Percentiles rank a stretch among this genome's conserved stretches.
These are phyloP conservation scores for Drosophila mauritiana DNA, from an alignment of 1,140 invertebrate genomes.

Conservation along the genomic window DNA sequence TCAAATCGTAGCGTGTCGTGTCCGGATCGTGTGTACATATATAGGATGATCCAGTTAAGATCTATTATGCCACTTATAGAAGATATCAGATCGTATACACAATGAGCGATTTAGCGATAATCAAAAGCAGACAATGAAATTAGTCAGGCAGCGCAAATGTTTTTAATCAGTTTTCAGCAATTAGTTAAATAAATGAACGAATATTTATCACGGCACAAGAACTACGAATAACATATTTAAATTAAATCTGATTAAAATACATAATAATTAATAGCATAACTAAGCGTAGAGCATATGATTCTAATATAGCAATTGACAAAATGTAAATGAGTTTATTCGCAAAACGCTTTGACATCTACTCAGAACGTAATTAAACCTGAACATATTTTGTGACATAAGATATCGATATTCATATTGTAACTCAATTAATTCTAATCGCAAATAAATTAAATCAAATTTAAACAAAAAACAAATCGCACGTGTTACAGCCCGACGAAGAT, in stretches of 20 bases:
- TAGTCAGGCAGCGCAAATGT: conserved; percentile 60
- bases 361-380: conserved; percentile 55
- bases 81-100: conserved; percentile 39
- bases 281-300: conserved; percentile 45
- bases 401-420: conserved; percentile 55
- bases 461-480: conserved; percentile 65
- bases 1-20: conserved; percentile 54
- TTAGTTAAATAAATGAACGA: conserved; percentile 73
- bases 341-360: conserved; percentile 59
- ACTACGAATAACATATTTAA: conserved; percentile 51
- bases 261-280: conserved; percentile 47
- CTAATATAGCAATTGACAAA: conserved; percentile 50
- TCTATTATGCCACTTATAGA: conserved; percentile 62
- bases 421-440: conserved; percentile 57
- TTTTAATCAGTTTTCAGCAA: conserved; percentile 65
- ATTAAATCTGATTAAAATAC: conserved; percentile 48
- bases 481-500: conserved; percentile 67
- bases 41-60: conserved; percentile 35
- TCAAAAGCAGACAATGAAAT: conserved; percentile 77
- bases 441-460: conserved; percentile 72
- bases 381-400: conserved; percentile 54
- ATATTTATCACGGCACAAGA: conserved; percentile 53
- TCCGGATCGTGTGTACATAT: conserved; percentile 55
- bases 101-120: conserved; percentile 70
- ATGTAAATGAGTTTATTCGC: conserved; percentile 50